Percentiles rank a stretch among this genome's conserved stretches.
phyloP scores from a whole-genome alignment of 2,113 vertebrate species.

The Malurus alboscapulatus region DNA sequence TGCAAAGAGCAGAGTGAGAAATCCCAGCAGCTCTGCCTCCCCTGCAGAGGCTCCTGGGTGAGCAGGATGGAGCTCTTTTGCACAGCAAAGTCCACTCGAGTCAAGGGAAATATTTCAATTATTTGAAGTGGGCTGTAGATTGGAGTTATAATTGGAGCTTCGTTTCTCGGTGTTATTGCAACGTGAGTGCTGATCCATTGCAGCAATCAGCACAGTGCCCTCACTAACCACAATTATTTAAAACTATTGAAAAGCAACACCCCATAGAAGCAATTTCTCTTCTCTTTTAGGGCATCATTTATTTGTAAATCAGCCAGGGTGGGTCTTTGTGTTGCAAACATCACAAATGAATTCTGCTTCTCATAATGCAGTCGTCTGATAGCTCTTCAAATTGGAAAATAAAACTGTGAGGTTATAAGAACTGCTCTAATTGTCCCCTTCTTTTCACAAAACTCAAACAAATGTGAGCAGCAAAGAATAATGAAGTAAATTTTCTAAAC shows the following conservation, averaged over 20 bases:
- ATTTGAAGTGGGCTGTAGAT: constrained; percentile 1
- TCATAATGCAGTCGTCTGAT: background rate
- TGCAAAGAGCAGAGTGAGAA: too few species aligned
- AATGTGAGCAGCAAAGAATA: background rate
- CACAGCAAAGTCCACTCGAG: constrained; percentile 11
- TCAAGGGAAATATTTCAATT: constrained; percentile 16
- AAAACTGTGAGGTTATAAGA: background rate
- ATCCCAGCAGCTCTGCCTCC: background rate
- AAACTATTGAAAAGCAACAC: background rate
- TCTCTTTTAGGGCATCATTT: background rate
- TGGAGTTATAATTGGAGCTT: background rate
- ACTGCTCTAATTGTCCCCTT: background rate
- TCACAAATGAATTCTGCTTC: background rate
- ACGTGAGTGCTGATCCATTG: background rate
- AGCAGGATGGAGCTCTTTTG: background rate
- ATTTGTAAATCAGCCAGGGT: background rate
- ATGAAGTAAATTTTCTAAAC: background rate
- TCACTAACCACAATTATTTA: background rate
- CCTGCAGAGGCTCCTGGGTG: background rate
- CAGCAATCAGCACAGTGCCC: background rate
- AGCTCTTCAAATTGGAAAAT: background rate
- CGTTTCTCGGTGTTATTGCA: background rate
- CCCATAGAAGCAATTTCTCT: background rate
- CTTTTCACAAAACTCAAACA: background rate
- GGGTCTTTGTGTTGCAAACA: background rate